A percentile compares a stretch with the other conserved stretches of the same genome.
Evolutionary conservation across 2,888 invertebrate genomes (phyloP).

Genomic region (Agrotis segetum): DNA sequence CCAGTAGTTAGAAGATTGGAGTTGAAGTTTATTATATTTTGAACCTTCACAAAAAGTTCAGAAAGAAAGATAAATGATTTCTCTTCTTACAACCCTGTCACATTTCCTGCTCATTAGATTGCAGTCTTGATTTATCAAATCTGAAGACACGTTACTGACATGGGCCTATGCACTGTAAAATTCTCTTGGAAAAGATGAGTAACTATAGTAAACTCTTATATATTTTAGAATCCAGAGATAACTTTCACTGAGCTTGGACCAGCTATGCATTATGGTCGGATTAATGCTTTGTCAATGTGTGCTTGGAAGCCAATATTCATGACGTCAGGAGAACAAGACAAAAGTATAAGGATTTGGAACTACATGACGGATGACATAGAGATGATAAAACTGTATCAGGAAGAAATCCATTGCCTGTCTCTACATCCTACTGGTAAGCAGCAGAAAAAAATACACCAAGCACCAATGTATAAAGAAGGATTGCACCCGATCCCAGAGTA

Average conservation of each 20-base stretch:
- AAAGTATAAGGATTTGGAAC: slow-evolving; percentile 97
- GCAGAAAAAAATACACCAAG: background rate
- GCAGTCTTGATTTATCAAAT: background rate
- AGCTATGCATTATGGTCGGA: slow-evolving; percentile 95
- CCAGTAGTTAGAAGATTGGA: background rate
- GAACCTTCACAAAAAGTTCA: background rate
- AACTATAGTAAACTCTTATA: background rate
- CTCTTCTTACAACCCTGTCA: background rate
- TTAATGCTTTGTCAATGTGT: slow-evolving; percentile 95
- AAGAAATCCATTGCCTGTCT: slow-evolving; percentile 95
- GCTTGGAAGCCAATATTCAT: slow-evolving; percentile 97
- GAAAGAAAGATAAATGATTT: background rate
- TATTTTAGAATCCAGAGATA: slow-evolving; percentile 89
- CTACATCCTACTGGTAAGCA: slow-evolving; percentile 92
- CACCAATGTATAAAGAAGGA: background rate
- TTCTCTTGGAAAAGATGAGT: background rate
- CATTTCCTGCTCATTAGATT: background rate
- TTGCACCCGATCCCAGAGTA: no score
- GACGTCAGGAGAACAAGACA: slow-evolving; percentile 95
- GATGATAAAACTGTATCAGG: slow-evolving; percentile 95
- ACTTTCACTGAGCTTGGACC: slow-evolving; percentile 93
- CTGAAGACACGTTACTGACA: background rate
- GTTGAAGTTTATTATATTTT: background rate
- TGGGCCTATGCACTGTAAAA: background rate
- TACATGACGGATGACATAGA: slow-evolving; percentile 96